A percentile compares a stretch with the other conserved stretches of the same genome.
Evolutionary conservation across 2,888 invertebrate genomes (phyloP).

Genomic region (Nymphalis polychloros): DNA sequence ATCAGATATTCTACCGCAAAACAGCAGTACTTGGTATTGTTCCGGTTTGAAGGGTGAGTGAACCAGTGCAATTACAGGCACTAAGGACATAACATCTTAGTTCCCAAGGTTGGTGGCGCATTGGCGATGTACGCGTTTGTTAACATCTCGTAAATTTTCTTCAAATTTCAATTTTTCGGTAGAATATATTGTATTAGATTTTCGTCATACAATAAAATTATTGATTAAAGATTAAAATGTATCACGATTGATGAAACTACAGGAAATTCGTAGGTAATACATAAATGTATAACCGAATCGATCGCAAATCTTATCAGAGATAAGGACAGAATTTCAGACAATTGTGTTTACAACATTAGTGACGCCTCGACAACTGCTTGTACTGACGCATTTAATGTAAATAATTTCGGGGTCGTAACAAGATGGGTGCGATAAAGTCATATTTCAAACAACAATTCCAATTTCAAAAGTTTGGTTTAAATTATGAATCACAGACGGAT

Average conservation of each 20-base stretch:
- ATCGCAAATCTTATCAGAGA: constrained; percentile 40
- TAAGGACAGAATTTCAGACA: constrained; percentile 26
- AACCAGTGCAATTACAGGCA: too few species aligned
- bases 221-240: background rate
- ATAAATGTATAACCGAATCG: constrained; percentile 21
- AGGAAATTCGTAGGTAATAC: constrained; percentile 2
- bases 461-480: constrained; percentile 49
- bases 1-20: too few species aligned
- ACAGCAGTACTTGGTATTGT: too few species aligned
- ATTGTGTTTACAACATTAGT: constrained; percentile 11
- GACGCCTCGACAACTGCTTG: constrained; percentile 3
- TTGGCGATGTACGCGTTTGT: too few species aligned
- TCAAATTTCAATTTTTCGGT: too few species aligned
- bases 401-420: constrained; percentile 1
- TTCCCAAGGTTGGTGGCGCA: too few species aligned
- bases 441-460: constrained; percentile 61
- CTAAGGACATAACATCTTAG: too few species aligned
- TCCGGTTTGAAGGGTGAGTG: too few species aligned
- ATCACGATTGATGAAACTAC: background rate
- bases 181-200: too few species aligned
- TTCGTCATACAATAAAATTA: too few species aligned
- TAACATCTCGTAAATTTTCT: too few species aligned
- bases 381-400: constrained; percentile 12
- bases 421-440: constrained; percentile 58
- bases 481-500: constrained; percentile 56